Evolutionary conservation across 2,888 invertebrate species (phyloP), one percentile per base, ranked within the genome.

Genomic region (Orthosia gracilis): DNA sequence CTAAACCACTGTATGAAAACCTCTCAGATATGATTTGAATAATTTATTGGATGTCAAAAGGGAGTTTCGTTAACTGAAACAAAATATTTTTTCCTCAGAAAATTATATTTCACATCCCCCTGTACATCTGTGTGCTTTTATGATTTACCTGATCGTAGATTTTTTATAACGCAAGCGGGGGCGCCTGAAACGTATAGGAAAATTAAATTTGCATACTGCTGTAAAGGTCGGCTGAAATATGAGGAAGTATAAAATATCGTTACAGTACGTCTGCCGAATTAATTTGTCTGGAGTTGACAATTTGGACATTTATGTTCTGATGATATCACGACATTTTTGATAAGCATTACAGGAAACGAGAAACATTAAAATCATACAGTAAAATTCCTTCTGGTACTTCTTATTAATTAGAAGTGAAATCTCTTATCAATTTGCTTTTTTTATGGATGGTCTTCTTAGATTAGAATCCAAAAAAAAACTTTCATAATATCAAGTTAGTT

Each of bases 131-230:
- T 69, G 74, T 78, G 71, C 73, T 84, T 88, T 90, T 89, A 90
- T 90, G 90, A 89, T 89, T 89, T 89, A 91, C 89, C 86, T 89
- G 88, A 82, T 84, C 88, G 87, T 88, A 87, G 86, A 88, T 84
- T 91, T 85, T 91, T 91, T 90, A 90, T 89, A 88, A 87, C 88
- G 69, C 76, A 78, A 71, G 77, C 82, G 81, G 73, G 72, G 73
- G 72, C 79, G 63, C 69, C 76, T 78, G 83, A 82, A 82, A 84
- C 78, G 88, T 88, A 87, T 86, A 84, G 79, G 84, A 87, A 90
- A 90, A 91, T 91, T 89, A 89, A 90, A 91, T 91, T 91, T 91
- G 88, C 90, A 90, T 90, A 88, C 62, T 76, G 69, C 69, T 63
- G 58, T 80, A 84, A 82, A 85, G 87, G 86, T 78, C 76, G 80